Evolutionary conservation across 2,888 invertebrate species (phyloP).

Genomic region (Zhengitettix transpicula): DNA sequence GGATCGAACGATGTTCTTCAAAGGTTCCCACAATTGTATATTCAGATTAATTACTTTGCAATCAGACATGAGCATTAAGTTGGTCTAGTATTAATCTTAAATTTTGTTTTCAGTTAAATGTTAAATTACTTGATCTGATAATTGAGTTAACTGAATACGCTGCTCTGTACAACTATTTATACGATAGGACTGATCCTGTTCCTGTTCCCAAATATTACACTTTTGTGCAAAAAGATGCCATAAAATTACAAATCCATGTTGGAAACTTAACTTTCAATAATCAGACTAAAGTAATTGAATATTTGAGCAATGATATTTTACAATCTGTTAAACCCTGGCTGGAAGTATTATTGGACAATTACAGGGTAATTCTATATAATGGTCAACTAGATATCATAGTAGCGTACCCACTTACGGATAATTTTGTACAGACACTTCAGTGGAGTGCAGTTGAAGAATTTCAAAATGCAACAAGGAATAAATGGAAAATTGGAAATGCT

Average conservation of each 20-base stretch:
- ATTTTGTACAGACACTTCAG: slow-evolving; percentile 23
- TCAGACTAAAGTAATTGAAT: slow-evolving; percentile 42
- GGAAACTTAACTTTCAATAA: slow-evolving; percentile 58
- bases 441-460: slow-evolving; percentile 25
- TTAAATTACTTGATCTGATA: too few relatives aligned
- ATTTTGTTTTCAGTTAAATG: too few relatives aligned
- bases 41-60: too few relatives aligned
- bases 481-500: slow-evolving; percentile 23
- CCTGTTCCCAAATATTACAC: slow-evolving; percentile 24
- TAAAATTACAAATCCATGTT: slow-evolving; percentile 66
- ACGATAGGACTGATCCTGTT: too few relatives aligned
- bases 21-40: too few relatives aligned
- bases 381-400: too few relatives aligned
- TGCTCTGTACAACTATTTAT: too few relatives aligned
- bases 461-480: slow-evolving; percentile 17
- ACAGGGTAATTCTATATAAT: slow-evolving; percentile 30
- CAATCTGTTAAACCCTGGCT: slow-evolving; percentile 60
- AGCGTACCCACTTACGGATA: slow-evolving; percentile 24
- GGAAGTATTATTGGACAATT: slow-evolving; percentile 45
- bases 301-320: slow-evolving; percentile 62
- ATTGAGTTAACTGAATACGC: too few relatives aligned
- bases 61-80: too few relatives aligned
- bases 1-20: too few relatives aligned
- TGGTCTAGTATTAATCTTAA: too few relatives aligned
- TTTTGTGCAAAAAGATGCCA: slow-evolving; percentile 42